A percentile compares a stretch with the other conserved stretches of the same genome.
These are phyloP conservation scores for Prosapia bicincta DNA, from an alignment of 2,888 invertebrate species.

Conservation along the genomic window DNA sequence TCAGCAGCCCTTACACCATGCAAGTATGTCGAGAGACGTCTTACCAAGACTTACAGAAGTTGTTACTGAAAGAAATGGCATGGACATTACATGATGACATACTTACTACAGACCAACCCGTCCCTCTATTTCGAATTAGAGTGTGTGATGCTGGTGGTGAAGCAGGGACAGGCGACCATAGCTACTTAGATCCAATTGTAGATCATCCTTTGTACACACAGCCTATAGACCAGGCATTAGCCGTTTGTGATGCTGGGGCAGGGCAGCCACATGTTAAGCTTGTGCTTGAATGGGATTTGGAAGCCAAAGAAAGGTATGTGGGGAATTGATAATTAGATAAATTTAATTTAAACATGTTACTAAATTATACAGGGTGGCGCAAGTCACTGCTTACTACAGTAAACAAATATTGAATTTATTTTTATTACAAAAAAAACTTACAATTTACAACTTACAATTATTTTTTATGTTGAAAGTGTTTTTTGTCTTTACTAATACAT, in stretches of 20 bases:
- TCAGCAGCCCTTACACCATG: slow-evolving; percentile 87
- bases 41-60: slow-evolving; percentile 83
- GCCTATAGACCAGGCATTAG: slow-evolving; percentile 84
- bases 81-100: slow-evolving; percentile 75
- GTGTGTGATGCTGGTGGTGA: slow-evolving; percentile 30
- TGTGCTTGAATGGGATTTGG: slow-evolving; percentile 73
- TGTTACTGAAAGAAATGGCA: slow-evolving; percentile 85
- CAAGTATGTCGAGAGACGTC: slow-evolving; percentile 86
- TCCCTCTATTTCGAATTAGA: slow-evolving; percentile 39
- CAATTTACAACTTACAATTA: no score
- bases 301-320: slow-evolving; percentile 55
- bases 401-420: no score
- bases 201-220: slow-evolving; percentile 92
- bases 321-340: no score
- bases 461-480: no score
- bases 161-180: slow-evolving; percentile 32
- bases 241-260: slow-evolving; percentile 66
- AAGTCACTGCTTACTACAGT: no score
- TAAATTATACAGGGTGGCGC: no score
- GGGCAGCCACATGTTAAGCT: slow-evolving; percentile 81
- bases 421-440: no score
- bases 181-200: slow-evolving; percentile 71
- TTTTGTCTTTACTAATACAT: no score
- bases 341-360: no score
- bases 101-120: slow-evolving; percentile 67